A percentile compares a stretch with the other conserved stretches of the same genome.
Evolutionary conservation across 2,797 vertebrate species (phyloP).

Genomic region (Glyptemys insculpta): DNA sequence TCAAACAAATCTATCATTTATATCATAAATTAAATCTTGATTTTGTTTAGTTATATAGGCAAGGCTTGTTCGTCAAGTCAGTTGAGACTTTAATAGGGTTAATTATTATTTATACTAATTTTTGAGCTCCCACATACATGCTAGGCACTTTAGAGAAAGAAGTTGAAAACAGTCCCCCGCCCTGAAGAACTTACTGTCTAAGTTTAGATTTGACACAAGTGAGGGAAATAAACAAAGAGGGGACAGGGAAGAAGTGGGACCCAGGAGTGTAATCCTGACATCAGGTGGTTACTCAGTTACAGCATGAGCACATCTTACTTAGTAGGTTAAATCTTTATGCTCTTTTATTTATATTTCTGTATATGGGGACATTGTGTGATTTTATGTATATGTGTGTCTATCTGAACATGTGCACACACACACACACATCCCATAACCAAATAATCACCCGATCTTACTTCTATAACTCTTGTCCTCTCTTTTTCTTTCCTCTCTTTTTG

Average conservation of each 20-base stretch:
- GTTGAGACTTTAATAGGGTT: fast-evolving
- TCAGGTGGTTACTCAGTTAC: background rate
- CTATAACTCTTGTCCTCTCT: background rate
- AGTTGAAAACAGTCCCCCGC: background rate
- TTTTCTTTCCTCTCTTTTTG: background rate
- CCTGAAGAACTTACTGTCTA: background rate
- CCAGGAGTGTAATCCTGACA: background rate
- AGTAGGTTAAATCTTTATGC: background rate
- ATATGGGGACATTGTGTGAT: background rate
- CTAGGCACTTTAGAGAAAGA: background rate
- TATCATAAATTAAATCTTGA: background rate
- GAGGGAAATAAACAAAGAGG: background rate
- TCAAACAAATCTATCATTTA: background rate
- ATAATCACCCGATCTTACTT: background rate
- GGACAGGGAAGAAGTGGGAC: background rate
- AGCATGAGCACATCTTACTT: background rate
- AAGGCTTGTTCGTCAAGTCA: background rate
- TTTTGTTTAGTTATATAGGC: background rate
- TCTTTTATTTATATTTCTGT: conserved; percentile 17
- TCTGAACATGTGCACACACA: fast-evolving
- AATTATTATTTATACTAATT: background rate
- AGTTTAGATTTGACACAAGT: background rate
- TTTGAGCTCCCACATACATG: background rate
- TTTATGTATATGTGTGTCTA: background rate
- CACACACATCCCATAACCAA: background rate